A percentile compares a stretch with the other conserved stretches of the same genome.
These are phyloP conservation scores for Mus spretus DNA, from an alignment of 2,797 vertebrate genomes.

Conservation along the genomic window DNA sequence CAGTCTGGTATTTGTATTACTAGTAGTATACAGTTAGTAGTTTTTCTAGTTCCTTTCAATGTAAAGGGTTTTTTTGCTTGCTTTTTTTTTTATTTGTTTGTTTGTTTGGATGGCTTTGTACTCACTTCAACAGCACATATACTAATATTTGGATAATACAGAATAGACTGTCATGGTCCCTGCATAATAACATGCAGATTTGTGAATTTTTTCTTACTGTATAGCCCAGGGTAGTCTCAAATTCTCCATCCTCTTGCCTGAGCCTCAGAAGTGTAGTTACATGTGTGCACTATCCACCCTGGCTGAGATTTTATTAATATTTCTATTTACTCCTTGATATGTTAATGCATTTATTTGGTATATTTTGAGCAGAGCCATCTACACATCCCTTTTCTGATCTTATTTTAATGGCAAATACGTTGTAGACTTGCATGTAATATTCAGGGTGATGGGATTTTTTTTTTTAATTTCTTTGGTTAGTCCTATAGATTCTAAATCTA, in stretches of 20 bases:
- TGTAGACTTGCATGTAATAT: slow-evolving; percentile 1
- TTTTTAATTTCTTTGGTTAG: not conserved
- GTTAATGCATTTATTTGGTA: not conserved
- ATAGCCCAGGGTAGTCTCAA: not conserved
- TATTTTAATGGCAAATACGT: not conserved
- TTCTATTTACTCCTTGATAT: not conserved
- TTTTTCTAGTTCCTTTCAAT: not conserved
- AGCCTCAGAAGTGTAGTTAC: not conserved
- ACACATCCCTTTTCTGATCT: not conserved
- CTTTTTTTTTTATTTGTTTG: not conserved
- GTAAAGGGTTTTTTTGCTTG: not conserved
- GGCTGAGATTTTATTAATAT: not conserved
- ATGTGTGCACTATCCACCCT: not conserved
- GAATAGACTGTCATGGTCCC: not conserved
- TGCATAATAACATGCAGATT: not conserved
- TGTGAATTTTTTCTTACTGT: not conserved
- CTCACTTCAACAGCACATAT: not conserved
- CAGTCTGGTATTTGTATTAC: not conserved
- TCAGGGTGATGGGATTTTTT: not conserved
- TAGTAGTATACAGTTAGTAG: not conserved
- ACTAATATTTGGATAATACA: not conserved
- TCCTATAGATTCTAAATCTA: not conserved
- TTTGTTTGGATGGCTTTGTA: not conserved
- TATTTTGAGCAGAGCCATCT: not conserved
- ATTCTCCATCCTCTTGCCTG: not conserved